These are phyloP conservation scores for Gonocerus acuteangulatus DNA, from an alignment of 2,888 invertebrate species.

Conservation along the genomic window DNA sequence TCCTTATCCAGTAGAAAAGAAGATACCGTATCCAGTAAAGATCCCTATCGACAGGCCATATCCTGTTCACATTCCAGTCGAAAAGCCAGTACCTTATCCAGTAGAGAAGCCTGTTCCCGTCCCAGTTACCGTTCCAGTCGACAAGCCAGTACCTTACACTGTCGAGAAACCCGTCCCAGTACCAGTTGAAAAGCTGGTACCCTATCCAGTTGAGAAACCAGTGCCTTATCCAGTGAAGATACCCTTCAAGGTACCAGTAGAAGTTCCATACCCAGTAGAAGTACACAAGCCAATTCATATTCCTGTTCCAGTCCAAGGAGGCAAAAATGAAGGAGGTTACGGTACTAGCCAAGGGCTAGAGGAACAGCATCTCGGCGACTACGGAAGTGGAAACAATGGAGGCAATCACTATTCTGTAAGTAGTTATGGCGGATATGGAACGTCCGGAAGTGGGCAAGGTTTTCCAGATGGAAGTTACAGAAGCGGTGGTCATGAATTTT, in stretches of 20 bases:
- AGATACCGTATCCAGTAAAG: conserved; percentile 55
- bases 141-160: conserved; percentile 35
- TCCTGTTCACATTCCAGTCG: conserved; percentile 61
- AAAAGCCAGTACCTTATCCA: conserved; percentile 55
- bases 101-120: conserved; percentile 40
- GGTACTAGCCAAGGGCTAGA: no score
- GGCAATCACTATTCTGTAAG: no score
- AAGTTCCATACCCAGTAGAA: conserved; percentile 33
- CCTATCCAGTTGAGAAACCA: conserved; percentile 33
- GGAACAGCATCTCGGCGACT: no score
- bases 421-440: no score
- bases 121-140: conserved; percentile 39
- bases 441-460: no score
- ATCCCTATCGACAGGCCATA: conserved; percentile 68
- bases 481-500: no score
- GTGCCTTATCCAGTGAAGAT: conserved; percentile 40
- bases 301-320: conserved; percentile 31
- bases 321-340: conserved; percentile 15
- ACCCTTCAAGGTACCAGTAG: conserved; percentile 39
- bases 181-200: conserved; percentile 39
- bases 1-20: conserved; percentile 57
- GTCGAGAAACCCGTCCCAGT: conserved; percentile 51
- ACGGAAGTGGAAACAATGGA: no score
- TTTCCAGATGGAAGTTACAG: no score
- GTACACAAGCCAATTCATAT: conserved; percentile 33